Percentiles rank a stretch among this genome's conserved stretches.
Evolutionary conservation across 2,113 vertebrate species (phyloP).

Genomic region (Calcarius ornatus): DNA sequence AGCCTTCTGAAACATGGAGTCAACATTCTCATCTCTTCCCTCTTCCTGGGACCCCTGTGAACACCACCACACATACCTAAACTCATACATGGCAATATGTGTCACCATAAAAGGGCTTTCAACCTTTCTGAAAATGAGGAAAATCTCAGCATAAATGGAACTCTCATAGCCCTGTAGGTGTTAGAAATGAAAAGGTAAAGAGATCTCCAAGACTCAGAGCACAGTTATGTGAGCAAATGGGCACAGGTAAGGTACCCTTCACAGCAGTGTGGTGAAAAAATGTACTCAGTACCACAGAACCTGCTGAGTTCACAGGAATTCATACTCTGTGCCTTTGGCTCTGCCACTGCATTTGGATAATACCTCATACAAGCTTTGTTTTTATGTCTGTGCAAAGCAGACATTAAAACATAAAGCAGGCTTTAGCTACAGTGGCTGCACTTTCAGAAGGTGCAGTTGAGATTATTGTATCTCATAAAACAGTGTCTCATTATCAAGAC

Average conservation of each 20-base stretch:
- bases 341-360: background rate
- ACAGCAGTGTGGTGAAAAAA: background rate
- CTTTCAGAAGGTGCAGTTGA: background rate
- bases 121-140: background rate
- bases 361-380: background rate
- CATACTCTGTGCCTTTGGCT: background rate
- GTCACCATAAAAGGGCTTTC: background rate
- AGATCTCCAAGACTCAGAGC: background rate
- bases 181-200: background rate
- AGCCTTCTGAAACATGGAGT: no score
- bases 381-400: background rate
- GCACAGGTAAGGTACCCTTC: background rate
- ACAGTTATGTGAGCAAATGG: background rate
- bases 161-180: rapidly evolving
- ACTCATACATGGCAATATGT: background rate
- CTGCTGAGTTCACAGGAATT: background rate
- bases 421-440: background rate
- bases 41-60: no score
- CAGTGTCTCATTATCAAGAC: background rate
- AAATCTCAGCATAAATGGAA: background rate
- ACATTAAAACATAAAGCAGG: background rate
- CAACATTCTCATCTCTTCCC: no score
- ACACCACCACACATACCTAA: background rate
- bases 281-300: background rate
- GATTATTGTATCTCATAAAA: background rate